A percentile compares a stretch with the other conserved stretches of the same genome.
Conservation (phyloP, 2,888 invertebrate genomes). For the Disparrhopalites patrizii region DNA sequence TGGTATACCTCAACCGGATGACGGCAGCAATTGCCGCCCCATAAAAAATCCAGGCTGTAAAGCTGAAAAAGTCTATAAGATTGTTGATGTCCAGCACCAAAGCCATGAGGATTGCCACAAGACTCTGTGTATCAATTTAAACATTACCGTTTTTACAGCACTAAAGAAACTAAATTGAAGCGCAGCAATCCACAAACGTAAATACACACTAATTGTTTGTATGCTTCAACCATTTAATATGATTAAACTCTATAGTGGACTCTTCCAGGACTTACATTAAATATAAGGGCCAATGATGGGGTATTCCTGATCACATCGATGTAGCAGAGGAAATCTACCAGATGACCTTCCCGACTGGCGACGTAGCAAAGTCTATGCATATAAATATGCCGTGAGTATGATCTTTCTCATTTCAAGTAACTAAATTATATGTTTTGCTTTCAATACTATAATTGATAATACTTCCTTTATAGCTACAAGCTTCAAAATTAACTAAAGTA, state of each 20-base stretch:
- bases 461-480: not conserved
- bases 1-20: constrained; percentile 51
- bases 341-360: constrained; percentile 74
- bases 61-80: constrained; percentile 55
- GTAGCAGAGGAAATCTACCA: constrained; percentile 72
- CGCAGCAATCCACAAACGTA: no score
- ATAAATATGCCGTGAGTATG: not conserved
- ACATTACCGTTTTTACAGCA: not conserved
- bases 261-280: constrained; percentile 63
- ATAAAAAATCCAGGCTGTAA: constrained; percentile 55
- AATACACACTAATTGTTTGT: no score
- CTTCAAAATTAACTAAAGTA: not conserved
- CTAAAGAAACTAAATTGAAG: not conserved
- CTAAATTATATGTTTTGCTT: not conserved
- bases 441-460: constrained; percentile 4
- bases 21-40: constrained; percentile 53
- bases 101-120: constrained; percentile 51
- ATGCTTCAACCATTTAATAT: no score
- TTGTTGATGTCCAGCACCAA: constrained; percentile 53
- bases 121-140: constrained; percentile 36
- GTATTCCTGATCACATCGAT: constrained; percentile 70
- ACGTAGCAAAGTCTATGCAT: constrained; percentile 70
- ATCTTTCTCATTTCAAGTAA: not conserved
- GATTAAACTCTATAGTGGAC: not conserved
- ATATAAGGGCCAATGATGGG: constrained; percentile 74